phyloP scores from a whole-genome alignment of 2,888 invertebrate species.

The Cacoxenus indagator region DNA sequence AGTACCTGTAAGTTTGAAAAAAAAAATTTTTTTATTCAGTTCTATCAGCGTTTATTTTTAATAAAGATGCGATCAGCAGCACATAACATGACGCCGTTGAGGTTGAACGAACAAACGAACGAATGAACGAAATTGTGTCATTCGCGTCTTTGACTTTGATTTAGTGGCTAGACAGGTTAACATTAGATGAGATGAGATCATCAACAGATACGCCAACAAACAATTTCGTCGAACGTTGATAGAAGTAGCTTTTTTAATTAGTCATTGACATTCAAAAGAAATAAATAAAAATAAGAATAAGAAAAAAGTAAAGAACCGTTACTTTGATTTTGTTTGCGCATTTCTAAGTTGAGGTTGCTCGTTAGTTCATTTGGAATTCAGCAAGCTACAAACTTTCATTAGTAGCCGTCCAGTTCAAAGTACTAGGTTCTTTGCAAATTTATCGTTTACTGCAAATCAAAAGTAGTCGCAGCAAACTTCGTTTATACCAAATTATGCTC shows the following conservation, averaged over 20 bases:
- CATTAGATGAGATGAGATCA: constrained; percentile 58
- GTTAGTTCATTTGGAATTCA: too few relatives aligned
- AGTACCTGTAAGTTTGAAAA: constrained; percentile 32
- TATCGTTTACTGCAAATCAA: constrained; percentile 22
- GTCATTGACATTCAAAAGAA: constrained; percentile 10
- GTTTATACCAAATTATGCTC: constrained; percentile 56
- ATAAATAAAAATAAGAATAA: too few relatives aligned
- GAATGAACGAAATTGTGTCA: constrained; percentile 52
- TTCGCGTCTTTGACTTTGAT: constrained; percentile 58
- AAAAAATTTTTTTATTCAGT: constrained; percentile 35
- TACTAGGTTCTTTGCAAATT: too few relatives aligned
- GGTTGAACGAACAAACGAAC: constrained; percentile 13
- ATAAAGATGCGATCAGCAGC: constrained; percentile 57
- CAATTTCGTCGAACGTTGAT: neutral
- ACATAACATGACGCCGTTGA: constrained; percentile 29
- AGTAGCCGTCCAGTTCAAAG: too few relatives aligned
- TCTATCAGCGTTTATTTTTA: constrained; percentile 57
- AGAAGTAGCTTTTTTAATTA: constrained; percentile 7
- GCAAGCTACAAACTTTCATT: too few relatives aligned
- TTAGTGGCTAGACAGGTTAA: constrained; percentile 63
- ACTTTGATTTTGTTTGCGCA: too few relatives aligned
- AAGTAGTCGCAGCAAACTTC: constrained; percentile 29
- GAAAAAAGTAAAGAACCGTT: too few relatives aligned
- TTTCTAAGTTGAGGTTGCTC: too few relatives aligned
- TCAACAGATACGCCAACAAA: constrained; percentile 35